Evolutionary conservation across 2,888 invertebrate species (phyloP).

Genomic region (Agrilus cyanescens): DNA sequence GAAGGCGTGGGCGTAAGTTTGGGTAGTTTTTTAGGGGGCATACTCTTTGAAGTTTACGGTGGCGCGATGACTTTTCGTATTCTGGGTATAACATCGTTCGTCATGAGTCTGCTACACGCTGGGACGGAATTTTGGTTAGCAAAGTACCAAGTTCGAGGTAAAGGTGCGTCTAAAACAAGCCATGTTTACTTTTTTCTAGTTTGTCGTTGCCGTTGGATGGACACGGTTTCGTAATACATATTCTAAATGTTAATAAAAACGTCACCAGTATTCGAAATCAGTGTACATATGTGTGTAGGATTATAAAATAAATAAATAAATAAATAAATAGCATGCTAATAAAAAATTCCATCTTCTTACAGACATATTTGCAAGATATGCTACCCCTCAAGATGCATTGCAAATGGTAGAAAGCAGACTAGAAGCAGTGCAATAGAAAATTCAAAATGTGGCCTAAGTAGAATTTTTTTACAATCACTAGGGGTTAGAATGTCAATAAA

Average conservation of each 20-base stretch:
- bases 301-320: too few relatives aligned
- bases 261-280: too few relatives aligned
- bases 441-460: too few relatives aligned
- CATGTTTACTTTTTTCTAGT: neutral
- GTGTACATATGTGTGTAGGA: too few relatives aligned
- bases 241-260: too few relatives aligned
- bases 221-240: too few relatives aligned
- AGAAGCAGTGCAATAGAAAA: too few relatives aligned
- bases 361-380: conserved; percentile 39
- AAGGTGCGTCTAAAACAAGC: conserved; percentile 11
- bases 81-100: conserved; percentile 58
- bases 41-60: conserved; percentile 50
- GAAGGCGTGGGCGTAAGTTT: conserved; percentile 75
- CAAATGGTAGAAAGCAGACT: conserved; percentile 38
- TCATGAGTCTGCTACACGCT: conserved; percentile 47
- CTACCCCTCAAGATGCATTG: conserved; percentile 55
- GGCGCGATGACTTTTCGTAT: conserved; percentile 58
- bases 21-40: conserved; percentile 70
- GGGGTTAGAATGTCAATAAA: too few relatives aligned
- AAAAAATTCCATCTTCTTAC: conserved; percentile 3
- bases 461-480: too few relatives aligned
- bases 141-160: conserved; percentile 12
- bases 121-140: conserved; percentile 35
- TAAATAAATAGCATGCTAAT: conserved; percentile 4
- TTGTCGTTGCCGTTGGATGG: too few relatives aligned